Evolutionary conservation across 2,888 invertebrate genomes (phyloP), one percentile per base, ranked within the genome.

Genomic region (Ephialtes manifestator): DNA sequence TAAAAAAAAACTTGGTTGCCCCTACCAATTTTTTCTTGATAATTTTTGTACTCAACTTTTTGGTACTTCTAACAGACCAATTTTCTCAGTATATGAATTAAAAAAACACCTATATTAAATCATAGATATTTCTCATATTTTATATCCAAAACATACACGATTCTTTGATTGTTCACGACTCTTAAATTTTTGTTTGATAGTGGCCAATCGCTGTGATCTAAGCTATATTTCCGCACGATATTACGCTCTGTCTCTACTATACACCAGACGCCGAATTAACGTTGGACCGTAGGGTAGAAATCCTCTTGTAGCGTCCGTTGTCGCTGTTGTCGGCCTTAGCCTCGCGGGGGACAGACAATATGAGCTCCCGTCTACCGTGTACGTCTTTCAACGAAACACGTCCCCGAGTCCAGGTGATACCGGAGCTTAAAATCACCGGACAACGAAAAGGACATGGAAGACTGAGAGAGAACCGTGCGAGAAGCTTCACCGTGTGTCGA

Each of bases 221-320:
- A 11, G 4, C 15, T 39, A 5, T 2, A 8, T 20, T 24, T 46
- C 60, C 48, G 35, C 35, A 53, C 10, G 35, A 20, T 13, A 51
- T n/a, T 4, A 65, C 51, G 5, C 85, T 88, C 79, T 83, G 80
- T 84, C 85, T 87, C n/a, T n/a, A n/a, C n/a, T 74, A 76, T 85
- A 75, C 76, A 75, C 72, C 80, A 28, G 81, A 70, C 68, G 79
- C 84, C 87, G 87, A 90, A 90, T 90, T 90, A 90, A 89, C 88
- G 87, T 86, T 86, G 86, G 85, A 84, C 86, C 80, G 88, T 86
- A 87, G 82, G 83, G 43, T 58, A 80, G 84, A 85, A 87, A 80
- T 72, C 86, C 87, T 86, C 85, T 84, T 43, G 58, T 48, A 81
- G 84, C 72, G 84, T 72, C 28, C 48, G 51, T 51, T 35, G 46